Percentiles rank a stretch among this genome's conserved stretches.
Conservation (phyloP, 2,113 vertebrate species). For the Onychostruthus taczanowskii region DNA sequence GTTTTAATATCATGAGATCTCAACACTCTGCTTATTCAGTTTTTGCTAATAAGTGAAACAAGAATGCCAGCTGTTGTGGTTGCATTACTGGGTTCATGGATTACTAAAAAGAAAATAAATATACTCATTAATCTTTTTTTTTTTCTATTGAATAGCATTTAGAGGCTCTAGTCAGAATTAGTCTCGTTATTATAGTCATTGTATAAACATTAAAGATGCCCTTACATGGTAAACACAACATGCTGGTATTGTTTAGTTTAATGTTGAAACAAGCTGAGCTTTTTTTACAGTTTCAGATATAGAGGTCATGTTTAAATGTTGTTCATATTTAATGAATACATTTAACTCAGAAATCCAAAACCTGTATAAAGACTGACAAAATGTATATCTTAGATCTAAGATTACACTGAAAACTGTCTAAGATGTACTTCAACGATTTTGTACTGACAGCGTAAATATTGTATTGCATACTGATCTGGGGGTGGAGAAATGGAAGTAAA, state of each 20-base stretch:
- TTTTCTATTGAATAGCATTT: neutral
- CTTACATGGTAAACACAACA: neutral
- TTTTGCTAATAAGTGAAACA: neutral
- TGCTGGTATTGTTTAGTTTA: neutral
- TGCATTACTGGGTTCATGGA: neutral
- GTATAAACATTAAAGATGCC: neutral
- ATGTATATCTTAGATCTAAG: neutral
- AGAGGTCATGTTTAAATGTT: neutral
- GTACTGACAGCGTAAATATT: neutral
- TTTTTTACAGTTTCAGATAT: neutral
- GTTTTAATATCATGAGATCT: conserved; percentile 6
- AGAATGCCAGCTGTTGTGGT: neutral
- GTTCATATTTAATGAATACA: neutral
- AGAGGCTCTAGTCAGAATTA: neutral
- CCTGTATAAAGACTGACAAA: neutral
- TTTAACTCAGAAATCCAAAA: neutral
- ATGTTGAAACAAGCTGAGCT: neutral
- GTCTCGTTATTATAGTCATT: neutral
- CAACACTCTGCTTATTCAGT: neutral
- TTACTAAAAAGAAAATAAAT: conserved; percentile 15
- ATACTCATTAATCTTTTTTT: neutral
- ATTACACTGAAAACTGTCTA: neutral
- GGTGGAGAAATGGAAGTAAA: neutral
- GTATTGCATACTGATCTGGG: neutral
- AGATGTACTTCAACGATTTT: neutral